These are phyloP conservation scores for Myodes glareolus DNA, from an alignment of 2,113 vertebrate genomes.

Conservation along the genomic window DNA sequence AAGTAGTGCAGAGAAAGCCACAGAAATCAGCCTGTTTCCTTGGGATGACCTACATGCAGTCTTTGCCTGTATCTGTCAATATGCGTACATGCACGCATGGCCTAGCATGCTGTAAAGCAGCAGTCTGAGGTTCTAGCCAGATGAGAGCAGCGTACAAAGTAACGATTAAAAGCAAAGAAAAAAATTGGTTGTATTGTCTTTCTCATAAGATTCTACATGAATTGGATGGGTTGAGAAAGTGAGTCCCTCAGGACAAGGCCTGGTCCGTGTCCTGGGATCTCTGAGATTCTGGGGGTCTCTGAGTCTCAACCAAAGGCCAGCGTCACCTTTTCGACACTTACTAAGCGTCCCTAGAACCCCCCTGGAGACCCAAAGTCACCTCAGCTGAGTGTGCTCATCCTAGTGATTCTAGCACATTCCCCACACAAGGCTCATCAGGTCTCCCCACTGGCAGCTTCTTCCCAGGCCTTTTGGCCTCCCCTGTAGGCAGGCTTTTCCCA, in stretches of 20 bases:
- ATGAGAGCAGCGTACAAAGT: not conserved
- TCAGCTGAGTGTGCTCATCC: not conserved
- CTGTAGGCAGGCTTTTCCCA: too few species aligned
- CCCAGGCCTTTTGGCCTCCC: not conserved
- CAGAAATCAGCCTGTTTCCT: not conserved
- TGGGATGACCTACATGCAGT: not conserved
- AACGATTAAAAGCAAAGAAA: not conserved
- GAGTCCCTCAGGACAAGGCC: not conserved
- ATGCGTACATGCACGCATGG: not conserved
- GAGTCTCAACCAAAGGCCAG: not conserved
- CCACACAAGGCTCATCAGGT: not conserved
- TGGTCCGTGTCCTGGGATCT: too few species aligned
- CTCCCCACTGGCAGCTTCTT: rapidly evolving
- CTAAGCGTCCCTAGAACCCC: not conserved
- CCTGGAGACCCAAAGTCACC: not conserved
- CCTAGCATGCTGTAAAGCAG: too few species aligned
- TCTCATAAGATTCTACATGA: not conserved
- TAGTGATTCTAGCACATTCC: not conserved
- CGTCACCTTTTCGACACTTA: not conserved
- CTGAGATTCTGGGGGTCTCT: not conserved
- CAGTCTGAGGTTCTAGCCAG: not conserved
- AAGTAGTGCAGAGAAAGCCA: not conserved
- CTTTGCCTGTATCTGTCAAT: not conserved
- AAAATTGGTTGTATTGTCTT: not conserved
- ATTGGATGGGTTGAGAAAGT: too few species aligned